phyloP scores from a whole-genome alignment of 2,113 vertebrate species.

The Nycticryphes semicollaris region DNA sequence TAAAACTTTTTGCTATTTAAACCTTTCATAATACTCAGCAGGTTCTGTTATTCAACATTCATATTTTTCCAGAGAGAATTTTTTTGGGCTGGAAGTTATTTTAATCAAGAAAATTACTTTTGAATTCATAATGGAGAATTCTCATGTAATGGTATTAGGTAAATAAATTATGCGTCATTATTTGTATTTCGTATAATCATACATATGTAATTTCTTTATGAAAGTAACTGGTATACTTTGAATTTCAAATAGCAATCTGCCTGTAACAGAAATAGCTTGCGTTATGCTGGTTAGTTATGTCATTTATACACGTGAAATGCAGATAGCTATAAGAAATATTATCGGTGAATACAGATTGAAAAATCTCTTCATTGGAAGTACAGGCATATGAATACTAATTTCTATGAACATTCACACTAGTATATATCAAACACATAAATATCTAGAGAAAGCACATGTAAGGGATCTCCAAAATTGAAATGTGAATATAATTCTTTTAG shows the following conservation, averaged over 20 bases:
- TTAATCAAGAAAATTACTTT: constrained; percentile 15
- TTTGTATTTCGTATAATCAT: constrained; percentile 24
- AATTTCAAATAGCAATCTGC: constrained; percentile 20
- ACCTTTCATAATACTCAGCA: neutral
- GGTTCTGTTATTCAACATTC: neutral
- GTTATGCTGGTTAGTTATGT: neutral
- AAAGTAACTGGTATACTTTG: neutral
- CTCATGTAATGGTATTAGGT: neutral
- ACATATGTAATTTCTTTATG: constrained; percentile 5
- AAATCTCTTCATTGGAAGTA: neutral
- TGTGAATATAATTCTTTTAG: neutral
- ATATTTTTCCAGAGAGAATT: neutral
- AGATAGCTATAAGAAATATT: neutral
- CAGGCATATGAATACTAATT: neutral
- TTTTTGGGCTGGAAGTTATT: neutral
- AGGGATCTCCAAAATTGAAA: neutral
- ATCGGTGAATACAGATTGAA: neutral
- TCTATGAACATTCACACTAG: neutral
- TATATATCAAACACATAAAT: neutral
- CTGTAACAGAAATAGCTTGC: neutral
- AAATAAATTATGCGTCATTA: constrained; percentile 22
- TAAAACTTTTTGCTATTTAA: neutral
- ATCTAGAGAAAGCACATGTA: neutral
- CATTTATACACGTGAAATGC: neutral
- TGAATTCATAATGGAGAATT: neutral